Base-by-base conservation (phyloP, 2,113 vertebrate species). In the Calidris pugnax region DNA sequence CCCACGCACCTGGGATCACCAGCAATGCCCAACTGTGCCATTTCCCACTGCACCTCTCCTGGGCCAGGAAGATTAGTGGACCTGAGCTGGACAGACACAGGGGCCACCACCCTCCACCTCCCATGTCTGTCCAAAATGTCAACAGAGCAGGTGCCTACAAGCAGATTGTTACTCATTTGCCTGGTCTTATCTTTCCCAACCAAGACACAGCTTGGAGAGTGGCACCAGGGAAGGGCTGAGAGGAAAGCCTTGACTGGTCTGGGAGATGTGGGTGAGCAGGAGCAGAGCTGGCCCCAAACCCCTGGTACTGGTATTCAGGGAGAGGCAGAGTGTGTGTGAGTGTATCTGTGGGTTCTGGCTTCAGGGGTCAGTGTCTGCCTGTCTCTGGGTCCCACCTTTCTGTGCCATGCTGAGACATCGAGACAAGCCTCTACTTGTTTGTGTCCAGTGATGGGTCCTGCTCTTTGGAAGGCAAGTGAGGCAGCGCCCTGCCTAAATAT, bases 251-350 rank as follows among this genome's bases (percentile, higher is more conserved):
- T 78, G 28, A 10, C 56, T 74, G 23, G 6, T 53, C 26, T 63
- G 32, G 18, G 32, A 87, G 9, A 7, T 6, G 26, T 4, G 16
- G 35, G 21, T 64, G 10, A 87, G 12, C 17, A 87, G 57, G 35
- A 90, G 21, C 53, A 60, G 71, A 72, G 6, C 23, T 51, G 35
- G 22, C 20, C 28, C 32, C 32, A 55, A 28, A 53, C 9, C 32
- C 2, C 19, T 26, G 12, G 32, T 45, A 78, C 33, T 15, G 14
- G 19, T 51, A 14, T 63, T 87, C 23, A 35, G 50, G 14, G 19
- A 81, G 33, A 47, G 9, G 9, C 73, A 89, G 24, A 62, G 50
- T 3, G 1, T 2, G 1, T 47, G 4, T 0, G 1, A 85, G 8
- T 8, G 13, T 14, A 45, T 45, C 47, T 48, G 32, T 35, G 60